Evolutionary conservation across 2,797 vertebrate species (phyloP).

Genomic region (Sciurus carolinensis): DNA sequence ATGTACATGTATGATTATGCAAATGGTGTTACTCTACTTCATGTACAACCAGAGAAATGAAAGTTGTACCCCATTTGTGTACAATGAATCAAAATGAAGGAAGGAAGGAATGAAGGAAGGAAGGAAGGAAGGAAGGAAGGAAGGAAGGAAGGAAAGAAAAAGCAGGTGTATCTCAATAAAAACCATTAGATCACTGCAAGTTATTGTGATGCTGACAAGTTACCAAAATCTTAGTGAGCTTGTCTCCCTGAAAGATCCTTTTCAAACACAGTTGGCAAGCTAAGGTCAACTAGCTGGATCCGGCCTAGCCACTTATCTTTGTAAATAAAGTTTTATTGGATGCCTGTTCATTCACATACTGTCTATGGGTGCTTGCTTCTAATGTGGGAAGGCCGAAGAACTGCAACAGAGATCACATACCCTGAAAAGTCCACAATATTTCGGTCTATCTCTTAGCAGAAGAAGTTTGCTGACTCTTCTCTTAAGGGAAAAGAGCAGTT

Average conservation of each 20-base stretch:
- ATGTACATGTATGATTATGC: no score
- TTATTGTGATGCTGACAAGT: not conserved
- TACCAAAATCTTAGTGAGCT: not conserved
- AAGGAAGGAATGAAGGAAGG: no score
- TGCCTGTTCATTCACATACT: not conserved
- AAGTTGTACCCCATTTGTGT: no score
- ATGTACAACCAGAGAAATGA: no score
- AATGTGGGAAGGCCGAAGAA: not conserved
- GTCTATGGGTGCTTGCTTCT: not conserved
- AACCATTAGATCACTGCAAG: not conserved
- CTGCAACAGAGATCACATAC: rapidly evolving
- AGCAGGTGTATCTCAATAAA: not conserved
- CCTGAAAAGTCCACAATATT: not conserved
- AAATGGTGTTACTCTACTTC: no score
- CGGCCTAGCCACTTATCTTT: not conserved
- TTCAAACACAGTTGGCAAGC: not conserved
- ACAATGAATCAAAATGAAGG: no score
- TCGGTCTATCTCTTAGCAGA: not conserved
- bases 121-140: no score
- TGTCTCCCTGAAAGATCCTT: not conserved
- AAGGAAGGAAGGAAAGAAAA: not conserved
- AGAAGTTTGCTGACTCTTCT: not conserved
- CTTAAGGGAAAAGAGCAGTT: not conserved
- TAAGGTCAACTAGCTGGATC: not conserved
- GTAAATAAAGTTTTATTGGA: not conserved